Evolutionary conservation across 2,113 vertebrate genomes (phyloP), one percentile per base, ranked within the genome.

Genomic region (Merops nubicus): DNA sequence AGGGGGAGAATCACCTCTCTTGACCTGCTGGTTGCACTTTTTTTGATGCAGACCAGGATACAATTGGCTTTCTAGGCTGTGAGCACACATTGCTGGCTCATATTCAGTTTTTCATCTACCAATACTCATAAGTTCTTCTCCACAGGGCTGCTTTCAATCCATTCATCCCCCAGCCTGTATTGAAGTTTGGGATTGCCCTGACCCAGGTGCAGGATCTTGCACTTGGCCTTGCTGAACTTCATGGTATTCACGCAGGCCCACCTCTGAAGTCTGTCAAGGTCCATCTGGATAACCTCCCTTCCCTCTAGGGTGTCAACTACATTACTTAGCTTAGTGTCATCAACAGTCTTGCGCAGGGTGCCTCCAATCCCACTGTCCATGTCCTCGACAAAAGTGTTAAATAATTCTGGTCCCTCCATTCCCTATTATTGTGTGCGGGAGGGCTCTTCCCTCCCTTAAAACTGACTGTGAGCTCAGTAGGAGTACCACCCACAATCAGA

Each of bases 11-110:
- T 79, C 16, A 6, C 56, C 14, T 75, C 33, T 21, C 11, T 56
- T 0, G 0, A 1, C 23, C 54, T 63, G n/a, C 53, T 73, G 36
- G 25, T 9, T 4, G 3, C 1, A 0, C 13, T 68, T 12, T 40
- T 78, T 62, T 64, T n/a, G 33, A 31, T 45, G 23, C 40, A 54
- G 16, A 14, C 17, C 15, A 40, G 70, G 21, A n/a, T 59, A 4
- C 1, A 0, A 11, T 29, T 91, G 34, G 6, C 33, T 33, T 91
- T 50, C 21, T 60, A 85, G 85, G 11, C 21, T 69, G 28, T 14
- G 2, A 50, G 50, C 1, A 1, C 31, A 25, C 9, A 7, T 59
- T 50, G 33, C 17, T 5, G 8, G 5, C 23, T 89, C 38, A 5
- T 34, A 7, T 1, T 38, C 25, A 29, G 21, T 3, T 86, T 78